A percentile compares a stretch with the other conserved stretches of the same genome.
Evolutionary conservation across 2,888 invertebrate genomes (phyloP).

Genomic region (Xylocampa areola): DNA sequence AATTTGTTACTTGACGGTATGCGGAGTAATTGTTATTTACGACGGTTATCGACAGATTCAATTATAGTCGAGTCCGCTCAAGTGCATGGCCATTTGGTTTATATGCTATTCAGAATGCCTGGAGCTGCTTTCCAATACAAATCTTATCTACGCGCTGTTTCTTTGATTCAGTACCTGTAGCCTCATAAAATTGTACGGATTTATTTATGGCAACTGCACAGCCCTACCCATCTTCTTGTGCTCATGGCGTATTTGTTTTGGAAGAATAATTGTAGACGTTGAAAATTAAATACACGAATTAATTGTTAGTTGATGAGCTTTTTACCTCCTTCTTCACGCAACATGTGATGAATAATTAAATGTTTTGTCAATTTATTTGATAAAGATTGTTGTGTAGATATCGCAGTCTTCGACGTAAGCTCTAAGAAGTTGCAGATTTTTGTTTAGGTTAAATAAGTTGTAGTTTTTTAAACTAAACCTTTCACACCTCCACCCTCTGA

Average conservation of each 20-base stretch:
- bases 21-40: constrained; percentile 59
- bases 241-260: constrained; percentile 1
- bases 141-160: constrained; percentile 46
- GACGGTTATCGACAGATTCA: constrained; percentile 64
- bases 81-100: constrained; percentile 71
- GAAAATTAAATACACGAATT: no score
- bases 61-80: constrained; percentile 62
- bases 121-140: constrained; percentile 51
- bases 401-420: no score
- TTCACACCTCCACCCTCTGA: no score
- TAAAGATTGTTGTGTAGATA: no score
- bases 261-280: no score
- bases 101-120: constrained; percentile 55
- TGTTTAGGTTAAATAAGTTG: no score
- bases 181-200: constrained; percentile 37
- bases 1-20: constrained; percentile 39
- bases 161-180: constrained; percentile 28
- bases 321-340: no score
- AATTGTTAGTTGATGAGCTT: no score
- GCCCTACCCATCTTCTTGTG: constrained; percentile 1
- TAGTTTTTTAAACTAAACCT: no score
- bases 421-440: no score
- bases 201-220: constrained; percentile 45
- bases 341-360: no score
- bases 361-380: no score